Conservation (phyloP, 2,888 invertebrate species). For the Chaitophorus viminalis region DNA sequence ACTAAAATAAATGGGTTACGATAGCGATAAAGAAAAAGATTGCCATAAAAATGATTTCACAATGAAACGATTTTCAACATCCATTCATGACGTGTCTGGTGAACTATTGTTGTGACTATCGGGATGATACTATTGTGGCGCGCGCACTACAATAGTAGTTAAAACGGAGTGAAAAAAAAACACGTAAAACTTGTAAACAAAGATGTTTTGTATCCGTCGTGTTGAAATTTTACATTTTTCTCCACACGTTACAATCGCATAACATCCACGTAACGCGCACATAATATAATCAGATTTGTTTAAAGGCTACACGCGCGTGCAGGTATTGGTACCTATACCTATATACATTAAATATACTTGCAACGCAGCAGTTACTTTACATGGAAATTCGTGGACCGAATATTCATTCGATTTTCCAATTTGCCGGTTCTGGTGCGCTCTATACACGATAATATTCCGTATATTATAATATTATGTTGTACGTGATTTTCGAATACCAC, state of each 20-base stretch:
- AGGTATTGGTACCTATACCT: too few relatives aligned
- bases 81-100: constrained; percentile 47
- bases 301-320: neutral
- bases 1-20: constrained; percentile 54
- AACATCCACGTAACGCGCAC: neutral
- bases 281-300: neutral
- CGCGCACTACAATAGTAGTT: constrained; percentile 11
- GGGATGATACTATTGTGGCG: constrained; percentile 57
- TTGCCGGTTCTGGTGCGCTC: neutral
- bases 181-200: constrained; percentile 55
- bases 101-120: constrained; percentile 54
- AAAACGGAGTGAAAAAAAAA: constrained; percentile 9
- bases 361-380: neutral
- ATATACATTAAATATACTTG: too few relatives aligned
- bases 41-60: constrained; percentile 59
- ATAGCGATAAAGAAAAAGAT: constrained; percentile 50
- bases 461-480: too few relatives aligned
- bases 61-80: constrained; percentile 57
- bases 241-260: neutral
- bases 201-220: constrained; percentile 50
- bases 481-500: neutral
- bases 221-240: constrained; percentile 54
- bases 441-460: neutral
- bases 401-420: neutral
- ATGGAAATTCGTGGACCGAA: neutral